phyloP scores from a whole-genome alignment of 2,113 vertebrate genomes.

The Pteropus alecto region DNA sequence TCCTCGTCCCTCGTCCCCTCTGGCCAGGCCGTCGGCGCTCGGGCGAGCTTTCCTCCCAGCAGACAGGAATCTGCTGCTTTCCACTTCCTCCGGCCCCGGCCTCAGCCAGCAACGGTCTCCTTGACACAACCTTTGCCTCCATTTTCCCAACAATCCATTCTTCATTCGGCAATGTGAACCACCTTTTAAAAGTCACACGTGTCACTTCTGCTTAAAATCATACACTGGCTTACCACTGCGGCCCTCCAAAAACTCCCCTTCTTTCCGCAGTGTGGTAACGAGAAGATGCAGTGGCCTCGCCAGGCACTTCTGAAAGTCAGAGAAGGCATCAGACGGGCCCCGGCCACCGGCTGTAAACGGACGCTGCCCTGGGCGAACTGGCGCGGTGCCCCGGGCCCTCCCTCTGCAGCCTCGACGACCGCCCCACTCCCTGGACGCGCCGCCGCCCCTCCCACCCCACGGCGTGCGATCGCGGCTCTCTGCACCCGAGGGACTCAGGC shows the following conservation, averaged over 20 bases:
- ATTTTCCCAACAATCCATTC: background rate
- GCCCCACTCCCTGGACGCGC: no score
- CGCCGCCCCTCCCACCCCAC: no score
- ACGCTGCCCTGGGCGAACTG: background rate
- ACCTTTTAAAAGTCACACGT: background rate
- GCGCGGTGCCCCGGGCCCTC: background rate
- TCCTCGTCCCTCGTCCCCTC: background rate
- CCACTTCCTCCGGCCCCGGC: background rate
- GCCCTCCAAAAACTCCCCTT: background rate
- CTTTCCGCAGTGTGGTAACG: background rate
- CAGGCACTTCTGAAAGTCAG: background rate
- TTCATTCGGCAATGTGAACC: background rate
- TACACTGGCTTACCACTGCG: background rate
- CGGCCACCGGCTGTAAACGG: rapidly evolving
- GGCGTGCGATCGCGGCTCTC: background rate
- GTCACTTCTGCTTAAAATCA: background rate
- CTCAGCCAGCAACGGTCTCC: background rate
- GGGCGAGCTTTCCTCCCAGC: no score
- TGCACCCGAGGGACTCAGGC: background rate
- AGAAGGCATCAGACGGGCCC: background rate
- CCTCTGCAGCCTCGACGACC: background rate
- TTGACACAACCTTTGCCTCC: background rate
- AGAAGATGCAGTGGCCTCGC: background rate
- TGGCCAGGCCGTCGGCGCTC: background rate
- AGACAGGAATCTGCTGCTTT: no score